Evolutionary conservation across 2,113 vertebrate species (phyloP), one percentile per base, ranked within the genome.

Genomic region (Perca fluviatilis): DNA sequence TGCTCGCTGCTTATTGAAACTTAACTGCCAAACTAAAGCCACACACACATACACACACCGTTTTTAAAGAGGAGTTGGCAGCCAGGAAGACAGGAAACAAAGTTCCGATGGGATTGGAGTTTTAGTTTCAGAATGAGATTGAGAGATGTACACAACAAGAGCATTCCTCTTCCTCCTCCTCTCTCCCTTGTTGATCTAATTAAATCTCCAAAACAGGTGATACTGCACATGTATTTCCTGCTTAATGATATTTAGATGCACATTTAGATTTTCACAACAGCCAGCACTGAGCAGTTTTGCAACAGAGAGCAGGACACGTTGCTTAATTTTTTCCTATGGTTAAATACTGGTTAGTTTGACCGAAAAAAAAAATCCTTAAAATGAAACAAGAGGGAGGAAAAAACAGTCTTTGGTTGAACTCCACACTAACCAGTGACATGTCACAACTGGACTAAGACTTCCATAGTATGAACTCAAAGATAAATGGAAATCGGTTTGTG

Each of bases 221-320:
- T 67, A 71, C 63, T 74, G 54, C 33, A 68, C 82, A 80, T 81
- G 84, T 82, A 46, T 85, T 92, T 91, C 87, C 89, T 88, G 85
- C 85, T 80, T 78, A 80, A 82, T 88, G 85, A 85, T 74, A 74
- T 87, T 79, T 84, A 86, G 85, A 91, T 86, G 79, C 54, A 69
- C 77, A 77, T 90, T 90, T 87, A 88, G 85, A 91, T 88, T 53
- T 15, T 76, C 77, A 84, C 71, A 82, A 63, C 71, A 77, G 75
- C 60, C 61, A 60, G 36, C 54, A 4, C 61, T 27, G 57, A 70
- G 71, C 51, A 12, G 69, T 30, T 79, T 72, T 3, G 3, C 69
- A 51, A 23, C n/a, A 19, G 46, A 68, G 30, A 63, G 65, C n/a
- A 36, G 57, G 56, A 50, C 60, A 51, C 10, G 11, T 43, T 43